Evolutionary conservation across 2,888 invertebrate species (phyloP).

Genomic region (Polia nebulosa): DNA sequence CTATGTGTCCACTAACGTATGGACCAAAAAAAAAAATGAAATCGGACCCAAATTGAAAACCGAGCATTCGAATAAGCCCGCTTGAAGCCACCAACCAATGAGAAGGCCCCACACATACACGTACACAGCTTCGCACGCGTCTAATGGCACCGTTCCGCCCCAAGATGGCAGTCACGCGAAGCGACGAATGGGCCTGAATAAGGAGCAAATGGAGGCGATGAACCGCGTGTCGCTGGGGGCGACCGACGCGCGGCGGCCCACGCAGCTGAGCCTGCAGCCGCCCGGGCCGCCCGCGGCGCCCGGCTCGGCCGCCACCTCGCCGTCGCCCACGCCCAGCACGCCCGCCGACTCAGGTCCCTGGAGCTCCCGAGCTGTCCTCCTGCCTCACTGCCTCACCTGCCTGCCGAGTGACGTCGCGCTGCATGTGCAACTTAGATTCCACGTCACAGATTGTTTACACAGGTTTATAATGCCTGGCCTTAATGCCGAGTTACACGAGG

Average conservation of each 20-base stretch:
- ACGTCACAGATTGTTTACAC: conserved; percentile 45
- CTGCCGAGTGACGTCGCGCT: conserved; percentile 57
- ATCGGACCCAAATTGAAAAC: not conserved
- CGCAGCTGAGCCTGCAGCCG: conserved; percentile 83
- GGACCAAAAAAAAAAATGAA: not conserved
- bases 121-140: conserved; percentile 78
- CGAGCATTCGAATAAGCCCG: conserved; percentile 52
- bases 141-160: conserved; percentile 88
- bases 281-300: conserved; percentile 72
- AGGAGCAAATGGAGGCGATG: conserved; percentile 91
- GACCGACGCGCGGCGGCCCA: conserved; percentile 78
- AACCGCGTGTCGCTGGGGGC: conserved; percentile 87
- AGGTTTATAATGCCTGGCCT: not conserved
- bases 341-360: conserved; percentile 89
- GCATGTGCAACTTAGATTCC: conserved; percentile 52
- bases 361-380: not conserved
- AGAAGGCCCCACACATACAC: conserved; percentile 63
- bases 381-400: conserved; percentile 78
- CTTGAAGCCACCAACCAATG: conserved; percentile 57
- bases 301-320: conserved; percentile 84
- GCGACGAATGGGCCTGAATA: conserved; percentile 91
- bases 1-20: conserved; percentile 14
- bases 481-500: not conserved
- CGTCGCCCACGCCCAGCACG: conserved; percentile 90
- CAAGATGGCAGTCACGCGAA: conserved; percentile 92